Evolutionary conservation across 2,797 vertebrate genomes (phyloP), one percentile per base, ranked within the genome.

Genomic region (Fratercula arctica): DNA sequence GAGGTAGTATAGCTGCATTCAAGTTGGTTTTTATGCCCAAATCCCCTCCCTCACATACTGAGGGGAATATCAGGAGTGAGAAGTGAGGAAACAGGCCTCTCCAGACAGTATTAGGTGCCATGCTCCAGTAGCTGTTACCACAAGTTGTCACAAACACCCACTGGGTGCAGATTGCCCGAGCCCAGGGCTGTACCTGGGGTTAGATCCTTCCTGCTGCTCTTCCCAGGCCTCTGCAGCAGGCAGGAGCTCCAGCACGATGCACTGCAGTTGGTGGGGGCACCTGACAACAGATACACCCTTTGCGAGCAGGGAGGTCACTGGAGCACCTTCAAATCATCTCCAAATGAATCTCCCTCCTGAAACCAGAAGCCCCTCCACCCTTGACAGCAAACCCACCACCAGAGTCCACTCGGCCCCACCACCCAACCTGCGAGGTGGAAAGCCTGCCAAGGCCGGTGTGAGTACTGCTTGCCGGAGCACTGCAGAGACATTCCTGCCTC

Each of bases 21-120:
- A 11, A 43, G 57, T 35, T 83, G 21, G 10, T 50, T 45, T 64
- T 45, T 64, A 64, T 8, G 29, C 63, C 41, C 14, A 24, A 66
- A 45, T 9, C 3, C 25, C 15, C 2, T 3, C 6, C n/a, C 35
- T 12, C 1, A 1, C 2, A 2, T 4, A 48, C 29, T 2, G 2
- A 54, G 2, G 4, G 24, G 31, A 86, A 41, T 11, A 76, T 16
- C 9, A 67, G 29, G 18, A 78, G 6, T 3, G 8, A 45, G 25
- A 57, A 45, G 25, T 3, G 13, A 81, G 21, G 33, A 33, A 92
- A 48, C 1, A 13, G 41, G 70, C 82, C 79, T 74, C 76, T 61
- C 53, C 53, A 54, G 29, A 29, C 6, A 67, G 51, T 13, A 46
- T 1, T 43, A 14, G 18, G 43, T 87, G 23, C 68, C 64, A 83